A percentile compares a stretch with the other conserved stretches of the same genome.
Conservation (phyloP, 1,140 invertebrate genomes). For the Heterodera schachtii region DNA sequence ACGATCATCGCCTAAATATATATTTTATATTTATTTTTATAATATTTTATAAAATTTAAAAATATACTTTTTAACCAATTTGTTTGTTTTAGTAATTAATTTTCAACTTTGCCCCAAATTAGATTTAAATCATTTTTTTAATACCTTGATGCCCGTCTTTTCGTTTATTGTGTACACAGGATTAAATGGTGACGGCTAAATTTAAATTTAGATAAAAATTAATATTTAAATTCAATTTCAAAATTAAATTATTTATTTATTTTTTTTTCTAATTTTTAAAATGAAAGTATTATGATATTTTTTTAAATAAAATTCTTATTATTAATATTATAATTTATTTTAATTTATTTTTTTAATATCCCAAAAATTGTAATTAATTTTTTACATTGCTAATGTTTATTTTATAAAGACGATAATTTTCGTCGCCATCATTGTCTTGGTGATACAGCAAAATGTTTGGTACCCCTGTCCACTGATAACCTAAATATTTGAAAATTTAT, state of each 20-base stretch:
- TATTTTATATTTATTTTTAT: neutral
- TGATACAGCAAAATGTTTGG: constrained; percentile 48
- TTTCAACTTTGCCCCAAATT: neutral
- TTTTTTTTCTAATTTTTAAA: no score
- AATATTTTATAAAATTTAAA: neutral
- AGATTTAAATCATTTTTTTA: neutral
- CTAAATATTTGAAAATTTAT: constrained; percentile 21
- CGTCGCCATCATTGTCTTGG: constrained; percentile 54
- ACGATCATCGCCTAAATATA: constrained; percentile 41
- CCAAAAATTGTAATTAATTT: neutral
- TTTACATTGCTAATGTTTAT: constrained; percentile 50
- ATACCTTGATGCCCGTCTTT: constrained; percentile 45
- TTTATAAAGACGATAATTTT: constrained; percentile 50
- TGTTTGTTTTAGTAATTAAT: no score
- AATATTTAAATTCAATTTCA: no score
- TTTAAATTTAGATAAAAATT: neutral
- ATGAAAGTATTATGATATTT: no score
- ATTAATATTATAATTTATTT: neutral
- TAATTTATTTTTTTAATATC: neutral
- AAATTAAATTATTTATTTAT: no score
- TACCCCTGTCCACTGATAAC: constrained; percentile 57
- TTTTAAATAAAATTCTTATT: no score
- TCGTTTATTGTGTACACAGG: constrained; percentile 51
- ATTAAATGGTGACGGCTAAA: constrained; percentile 53
- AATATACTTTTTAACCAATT: no score